Conservation (phyloP, 2,113 vertebrate genomes). For the Phalacrocorax brasilianus region DNA sequence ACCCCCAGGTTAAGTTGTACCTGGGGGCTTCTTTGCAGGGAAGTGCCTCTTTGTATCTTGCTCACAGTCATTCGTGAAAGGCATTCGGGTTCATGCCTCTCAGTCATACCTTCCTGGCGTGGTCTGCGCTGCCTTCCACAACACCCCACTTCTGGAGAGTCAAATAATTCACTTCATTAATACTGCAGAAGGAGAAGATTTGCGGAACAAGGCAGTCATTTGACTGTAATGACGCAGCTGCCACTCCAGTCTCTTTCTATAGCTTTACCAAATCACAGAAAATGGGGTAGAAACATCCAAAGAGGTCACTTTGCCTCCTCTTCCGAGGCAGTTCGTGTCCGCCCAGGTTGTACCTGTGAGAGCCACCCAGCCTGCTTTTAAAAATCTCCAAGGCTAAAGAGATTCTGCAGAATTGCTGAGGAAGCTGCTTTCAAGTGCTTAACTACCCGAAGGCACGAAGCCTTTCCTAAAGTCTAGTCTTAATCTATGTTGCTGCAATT, state of each 20-base stretch:
- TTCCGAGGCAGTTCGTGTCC: neutral
- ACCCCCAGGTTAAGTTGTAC: accelerated
- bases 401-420: neutral
- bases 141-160: neutral
- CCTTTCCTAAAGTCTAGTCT: neutral
- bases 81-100: neutral
- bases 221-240: neutral
- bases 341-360: neutral
- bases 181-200: neutral
- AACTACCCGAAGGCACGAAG: neutral
- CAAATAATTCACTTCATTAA: neutral
- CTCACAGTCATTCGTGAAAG: neutral
- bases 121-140: neutral
- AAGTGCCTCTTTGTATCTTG: neutral
- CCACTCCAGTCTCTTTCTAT: neutral
- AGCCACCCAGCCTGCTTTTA: neutral
- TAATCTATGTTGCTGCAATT: neutral
- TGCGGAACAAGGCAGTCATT: neutral
- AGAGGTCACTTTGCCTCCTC: neutral
- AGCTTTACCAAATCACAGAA: neutral
- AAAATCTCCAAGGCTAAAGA: neutral
- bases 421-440: neutral
- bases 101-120: neutral
- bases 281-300: neutral
- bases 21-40: neutral